Evolutionary conservation across 2,888 invertebrate genomes (phyloP), one percentile per base, ranked within the genome.

Genomic region (Alitta virens): DNA sequence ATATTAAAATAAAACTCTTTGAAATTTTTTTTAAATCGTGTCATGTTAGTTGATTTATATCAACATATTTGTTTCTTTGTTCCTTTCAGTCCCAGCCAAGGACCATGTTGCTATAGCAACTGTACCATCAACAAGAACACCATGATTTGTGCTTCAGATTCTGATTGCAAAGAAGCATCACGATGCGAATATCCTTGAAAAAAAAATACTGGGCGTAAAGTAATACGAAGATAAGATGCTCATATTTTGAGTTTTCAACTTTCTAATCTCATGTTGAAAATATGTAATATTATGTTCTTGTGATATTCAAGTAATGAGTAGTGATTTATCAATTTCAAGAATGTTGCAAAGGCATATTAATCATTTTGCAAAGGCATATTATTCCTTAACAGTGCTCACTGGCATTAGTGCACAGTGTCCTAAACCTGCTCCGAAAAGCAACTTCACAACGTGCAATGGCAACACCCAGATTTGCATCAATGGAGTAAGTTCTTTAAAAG

Each of bases 371-470:
- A n/a, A n/a, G n/a, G n/a, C n/a, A n/a, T n/a, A n/a, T n/a, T 21
- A 21, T 18, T 53, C 64, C 64, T 66, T 63, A 61, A 61, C 53
- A 16, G 16, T 24, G 7, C 56, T 52, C 56, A 77, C 75, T 72
- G 80, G 80, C 9, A 57, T 12, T 56, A 88, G 89, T 14, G 90
- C 97, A 9, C 90, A 90, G 76, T 99, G 99, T 81, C 99, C 98
- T 1, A 82, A 84, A 53, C 91, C 98, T 0, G 83, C 85, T 38
- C 89, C 92, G 38, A 88, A 92, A 82, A 89, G 91, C 75, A 90
- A 98, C 81, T 91, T 91, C 78, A 94, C 95, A n/a, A 88, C 92
- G 75, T 99, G 98, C 82, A 97, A 97, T 80, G 92, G 95, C 78
- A 93, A 92, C 82, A 94, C 97, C 76, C 88, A 89, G 83, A 95